A percentile compares a stretch with the other conserved stretches of the same genome.
phyloP scores from a whole-genome alignment of 2,888 invertebrate species.

The Hyles lineata region DNA sequence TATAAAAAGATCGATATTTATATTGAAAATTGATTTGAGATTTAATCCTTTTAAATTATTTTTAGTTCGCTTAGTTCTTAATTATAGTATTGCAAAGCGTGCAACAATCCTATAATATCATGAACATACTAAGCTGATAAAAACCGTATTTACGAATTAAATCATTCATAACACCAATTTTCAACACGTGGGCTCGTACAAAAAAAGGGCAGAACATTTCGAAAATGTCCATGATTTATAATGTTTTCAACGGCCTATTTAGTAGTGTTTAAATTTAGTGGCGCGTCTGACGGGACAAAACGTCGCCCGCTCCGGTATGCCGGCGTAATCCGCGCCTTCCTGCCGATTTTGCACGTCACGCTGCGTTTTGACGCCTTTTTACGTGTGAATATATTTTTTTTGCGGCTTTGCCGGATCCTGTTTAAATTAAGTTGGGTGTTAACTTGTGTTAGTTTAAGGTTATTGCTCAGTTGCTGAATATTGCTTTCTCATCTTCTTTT shows the following conservation, averaged over 20 bases:
- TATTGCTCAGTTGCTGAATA: neutral
- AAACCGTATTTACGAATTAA: neutral
- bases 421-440: neutral
- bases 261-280: constrained; percentile 26
- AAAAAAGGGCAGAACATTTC: neutral
- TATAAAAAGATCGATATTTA: too few relatives aligned
- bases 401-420: constrained; percentile 10
- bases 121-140: neutral
- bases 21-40: too few relatives aligned
- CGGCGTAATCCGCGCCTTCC: constrained; percentile 61
- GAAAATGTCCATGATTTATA: constrained; percentile 33
- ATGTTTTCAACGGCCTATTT: constrained; percentile 17
- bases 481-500: neutral
- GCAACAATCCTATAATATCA: neutral
- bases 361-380: constrained; percentile 17
- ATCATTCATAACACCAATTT: neutral
- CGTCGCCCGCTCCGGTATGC: constrained; percentile 44
- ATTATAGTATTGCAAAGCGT: neutral
- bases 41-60: too few relatives aligned
- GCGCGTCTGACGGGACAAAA: constrained; percentile 38
- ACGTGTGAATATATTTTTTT: neutral
- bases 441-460: neutral
- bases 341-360: constrained; percentile 54
- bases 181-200: neutral
- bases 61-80: neutral